Evolutionary conservation across 2,888 invertebrate species (phyloP).

Genomic region (Conops quadrifasciatus): DNA sequence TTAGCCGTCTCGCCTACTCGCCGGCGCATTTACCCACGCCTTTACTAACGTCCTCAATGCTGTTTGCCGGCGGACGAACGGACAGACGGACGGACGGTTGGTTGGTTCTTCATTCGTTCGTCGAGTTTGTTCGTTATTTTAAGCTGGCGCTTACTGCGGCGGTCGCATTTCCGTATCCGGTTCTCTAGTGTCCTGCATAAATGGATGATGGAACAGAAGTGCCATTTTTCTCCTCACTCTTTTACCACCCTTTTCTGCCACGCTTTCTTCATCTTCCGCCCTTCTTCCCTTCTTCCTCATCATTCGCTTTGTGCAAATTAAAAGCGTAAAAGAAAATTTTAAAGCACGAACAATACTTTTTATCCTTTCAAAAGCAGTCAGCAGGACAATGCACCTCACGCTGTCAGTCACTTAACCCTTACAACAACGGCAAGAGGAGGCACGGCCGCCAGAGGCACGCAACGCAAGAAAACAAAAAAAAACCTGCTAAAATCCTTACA

Average conservation of each 20-base stretch:
- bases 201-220: background rate
- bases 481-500: constrained; percentile 31
- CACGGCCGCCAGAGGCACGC: constrained; percentile 13
- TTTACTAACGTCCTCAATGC: constrained; percentile 5
- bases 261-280: background rate
- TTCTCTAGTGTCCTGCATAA: constrained; percentile 21
- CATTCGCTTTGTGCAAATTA: constrained; percentile 31
- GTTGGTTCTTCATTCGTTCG: background rate
- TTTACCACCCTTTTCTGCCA: background rate
- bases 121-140: constrained; percentile 19
- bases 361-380: constrained; percentile 32
- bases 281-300: background rate
- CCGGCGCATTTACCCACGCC: background rate
- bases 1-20: too few species aligned
- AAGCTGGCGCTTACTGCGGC: constrained; percentile 23
- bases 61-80: constrained; percentile 32
- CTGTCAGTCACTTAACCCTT: constrained; percentile 36
- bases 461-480: constrained; percentile 4
- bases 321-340: constrained; percentile 36
- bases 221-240: background rate
- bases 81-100: background rate
- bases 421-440: background rate
- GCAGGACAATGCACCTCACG: constrained; percentile 20
- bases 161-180: constrained; percentile 40
- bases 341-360: constrained; percentile 33